Evolutionary conservation across 2,113 vertebrate species (phyloP).

Genomic region (Amphilophus citrinellus): DNA sequence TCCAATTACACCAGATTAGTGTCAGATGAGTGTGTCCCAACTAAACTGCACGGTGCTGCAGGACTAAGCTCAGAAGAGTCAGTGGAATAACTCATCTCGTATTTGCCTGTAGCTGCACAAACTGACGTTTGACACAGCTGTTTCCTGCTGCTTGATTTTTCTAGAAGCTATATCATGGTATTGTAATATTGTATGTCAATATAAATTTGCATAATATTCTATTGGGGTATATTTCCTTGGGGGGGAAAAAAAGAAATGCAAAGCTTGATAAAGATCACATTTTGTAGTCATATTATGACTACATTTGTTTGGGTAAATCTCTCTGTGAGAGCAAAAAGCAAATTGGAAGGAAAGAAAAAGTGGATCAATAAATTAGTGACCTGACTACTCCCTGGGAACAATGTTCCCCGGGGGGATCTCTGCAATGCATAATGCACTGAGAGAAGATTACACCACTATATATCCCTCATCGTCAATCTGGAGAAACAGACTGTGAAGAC

Average conservation of each 20-base stretch:
- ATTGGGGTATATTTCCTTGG: background rate
- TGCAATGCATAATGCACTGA: constrained; percentile 67
- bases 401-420: constrained; percentile 50
- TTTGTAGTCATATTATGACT: background rate
- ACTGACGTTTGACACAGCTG: constrained; percentile 34
- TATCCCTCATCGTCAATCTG: constrained; percentile 72
- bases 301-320: constrained; percentile 20
- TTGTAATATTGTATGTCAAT: constrained; percentile 3
- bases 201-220: constrained; percentile 20
- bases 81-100: constrained; percentile 42
- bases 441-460: constrained; percentile 76
- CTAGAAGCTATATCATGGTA: background rate
- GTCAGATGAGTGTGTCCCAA: constrained; percentile 58
- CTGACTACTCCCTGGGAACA: constrained; percentile 53
- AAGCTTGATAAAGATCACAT: constrained; percentile 11
- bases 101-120: constrained; percentile 49
- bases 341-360: constrained; percentile 50
- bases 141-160: constrained; percentile 15
- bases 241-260: background rate
- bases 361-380: constrained; percentile 65
- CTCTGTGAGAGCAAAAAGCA: constrained; percentile 33
- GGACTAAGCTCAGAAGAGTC: constrained; percentile 43
- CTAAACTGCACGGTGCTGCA: constrained; percentile 53
- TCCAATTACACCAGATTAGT: constrained; percentile 66
- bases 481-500: constrained; percentile 67